phyloP scores from a whole-genome alignment of 2,797 vertebrate species.

The Anabacerthia variegaticeps region DNA sequence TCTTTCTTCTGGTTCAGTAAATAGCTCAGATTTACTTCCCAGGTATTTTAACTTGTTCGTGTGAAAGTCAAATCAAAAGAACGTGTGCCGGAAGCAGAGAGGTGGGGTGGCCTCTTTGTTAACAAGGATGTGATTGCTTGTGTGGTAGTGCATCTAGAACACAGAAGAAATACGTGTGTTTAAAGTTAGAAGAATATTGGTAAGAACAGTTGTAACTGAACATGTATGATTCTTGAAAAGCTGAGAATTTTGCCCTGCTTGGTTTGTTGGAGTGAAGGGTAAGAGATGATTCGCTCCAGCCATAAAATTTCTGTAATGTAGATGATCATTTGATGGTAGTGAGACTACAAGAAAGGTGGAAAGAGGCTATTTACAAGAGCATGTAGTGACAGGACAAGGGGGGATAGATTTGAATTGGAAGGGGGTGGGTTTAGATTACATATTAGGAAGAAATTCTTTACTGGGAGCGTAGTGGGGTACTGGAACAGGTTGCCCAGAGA shows the following conservation, averaged over 20 bases:
- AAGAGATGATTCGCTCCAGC: not conserved
- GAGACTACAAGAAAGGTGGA: not conserved
- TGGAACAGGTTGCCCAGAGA: not conserved
- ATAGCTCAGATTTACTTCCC: not conserved
- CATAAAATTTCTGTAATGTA: not conserved
- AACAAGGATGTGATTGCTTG: not conserved
- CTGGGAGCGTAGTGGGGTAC: fast-evolving
- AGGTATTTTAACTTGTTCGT: not conserved
- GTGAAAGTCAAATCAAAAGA: not conserved
- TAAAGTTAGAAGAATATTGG: not conserved
- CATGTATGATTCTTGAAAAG: fast-evolving
- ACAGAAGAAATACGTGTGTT: fast-evolving
- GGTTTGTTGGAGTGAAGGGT: not conserved
- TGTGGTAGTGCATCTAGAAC: not conserved
- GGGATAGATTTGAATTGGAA: not conserved
- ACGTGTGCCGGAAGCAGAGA: not conserved
- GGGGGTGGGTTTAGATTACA: not conserved
- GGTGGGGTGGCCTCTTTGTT: not conserved
- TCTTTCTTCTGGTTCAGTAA: not conserved
- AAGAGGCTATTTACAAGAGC: not conserved
- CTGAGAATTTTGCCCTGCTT: not conserved
- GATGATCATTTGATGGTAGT: not conserved
- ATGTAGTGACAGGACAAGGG: not conserved
- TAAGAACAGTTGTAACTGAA: not conserved
- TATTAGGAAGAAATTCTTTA: not conserved